Conservation (phyloP, 2,113 vertebrate genomes). For the Syngnathus typhle region DNA sequence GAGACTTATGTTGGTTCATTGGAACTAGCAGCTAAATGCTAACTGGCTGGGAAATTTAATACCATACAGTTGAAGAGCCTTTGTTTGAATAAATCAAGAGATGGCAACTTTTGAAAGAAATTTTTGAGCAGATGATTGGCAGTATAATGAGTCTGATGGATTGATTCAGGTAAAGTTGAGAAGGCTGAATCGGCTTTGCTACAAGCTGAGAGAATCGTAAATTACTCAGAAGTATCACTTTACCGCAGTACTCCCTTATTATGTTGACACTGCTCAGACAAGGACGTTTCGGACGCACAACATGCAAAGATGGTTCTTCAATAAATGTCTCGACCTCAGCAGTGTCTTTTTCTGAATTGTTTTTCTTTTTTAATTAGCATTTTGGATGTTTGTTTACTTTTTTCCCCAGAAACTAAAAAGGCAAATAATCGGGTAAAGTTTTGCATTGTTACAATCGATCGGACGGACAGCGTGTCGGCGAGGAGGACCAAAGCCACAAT, state of each 20-base stretch:
- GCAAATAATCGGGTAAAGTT: neutral
- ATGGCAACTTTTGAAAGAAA: neutral
- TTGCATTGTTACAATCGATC: too few species aligned
- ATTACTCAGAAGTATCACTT: neutral
- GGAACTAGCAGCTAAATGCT: neutral
- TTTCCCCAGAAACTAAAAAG: neutral
- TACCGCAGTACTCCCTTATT: neutral
- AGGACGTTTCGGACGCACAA: neutral
- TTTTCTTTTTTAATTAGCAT: neutral
- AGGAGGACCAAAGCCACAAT: slow-evolving; percentile 23
- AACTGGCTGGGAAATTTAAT: too few species aligned
- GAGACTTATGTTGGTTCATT: slow-evolving; percentile 19
- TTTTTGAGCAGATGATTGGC: neutral
- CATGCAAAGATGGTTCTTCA: neutral
- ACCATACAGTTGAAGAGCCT: neutral
- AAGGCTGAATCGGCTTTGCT: neutral
- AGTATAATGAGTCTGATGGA: neutral
- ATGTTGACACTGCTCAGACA: neutral
- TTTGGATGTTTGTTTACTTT: neutral
- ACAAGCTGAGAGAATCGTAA: neutral
- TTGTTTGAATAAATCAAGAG: neutral
- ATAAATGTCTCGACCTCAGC: neutral
- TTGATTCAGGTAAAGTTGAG: neutral
- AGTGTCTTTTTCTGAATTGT: neutral
- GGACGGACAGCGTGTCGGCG: too few species aligned